Evolutionary conservation across 2,113 vertebrate genomes (phyloP).

Genomic region (Neolamprologus hecqui): DNA sequence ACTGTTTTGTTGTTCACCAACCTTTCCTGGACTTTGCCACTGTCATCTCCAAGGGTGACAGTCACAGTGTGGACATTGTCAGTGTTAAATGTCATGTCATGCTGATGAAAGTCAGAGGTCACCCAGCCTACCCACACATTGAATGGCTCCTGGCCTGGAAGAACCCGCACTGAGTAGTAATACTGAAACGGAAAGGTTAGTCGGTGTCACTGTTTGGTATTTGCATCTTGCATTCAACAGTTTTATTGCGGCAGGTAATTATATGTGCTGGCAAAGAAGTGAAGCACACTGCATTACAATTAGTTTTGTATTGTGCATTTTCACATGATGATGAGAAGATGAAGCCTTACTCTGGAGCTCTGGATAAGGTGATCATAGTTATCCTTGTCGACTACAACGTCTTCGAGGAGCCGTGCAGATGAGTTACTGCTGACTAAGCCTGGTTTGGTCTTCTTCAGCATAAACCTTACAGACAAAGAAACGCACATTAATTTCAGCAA

Average conservation of each 20-base stretch:
- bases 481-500: neutral
- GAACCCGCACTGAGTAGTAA: slow-evolving; percentile 89
- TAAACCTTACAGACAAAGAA: slow-evolving; percentile 74
- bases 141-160: slow-evolving; percentile 88
- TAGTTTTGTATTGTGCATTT: neutral
- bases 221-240: neutral
- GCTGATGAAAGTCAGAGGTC: slow-evolving; percentile 86
- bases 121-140: slow-evolving; percentile 96
- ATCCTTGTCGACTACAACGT: slow-evolving; percentile 86
- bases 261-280: neutral
- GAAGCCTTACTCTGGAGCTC: slow-evolving; percentile 76
- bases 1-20: slow-evolving; percentile 49
- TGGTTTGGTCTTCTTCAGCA: slow-evolving; percentile 85
- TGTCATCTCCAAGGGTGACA: slow-evolving; percentile 89
- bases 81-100: slow-evolving; percentile 77
- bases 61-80: slow-evolving; percentile 84
- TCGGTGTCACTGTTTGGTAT: neutral
- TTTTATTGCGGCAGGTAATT: neutral
- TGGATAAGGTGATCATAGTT: slow-evolving; percentile 81
- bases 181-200: slow-evolving; percentile 72
- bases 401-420: slow-evolving; percentile 88
- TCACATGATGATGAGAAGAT: neutral
- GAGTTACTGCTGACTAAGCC: slow-evolving; percentile 80
- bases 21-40: slow-evolving; percentile 95
- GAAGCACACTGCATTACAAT: neutral